These are phyloP conservation scores for Campylomormyrus numenius DNA, from an alignment of 2,113 vertebrate species.

Conservation along the genomic window DNA sequence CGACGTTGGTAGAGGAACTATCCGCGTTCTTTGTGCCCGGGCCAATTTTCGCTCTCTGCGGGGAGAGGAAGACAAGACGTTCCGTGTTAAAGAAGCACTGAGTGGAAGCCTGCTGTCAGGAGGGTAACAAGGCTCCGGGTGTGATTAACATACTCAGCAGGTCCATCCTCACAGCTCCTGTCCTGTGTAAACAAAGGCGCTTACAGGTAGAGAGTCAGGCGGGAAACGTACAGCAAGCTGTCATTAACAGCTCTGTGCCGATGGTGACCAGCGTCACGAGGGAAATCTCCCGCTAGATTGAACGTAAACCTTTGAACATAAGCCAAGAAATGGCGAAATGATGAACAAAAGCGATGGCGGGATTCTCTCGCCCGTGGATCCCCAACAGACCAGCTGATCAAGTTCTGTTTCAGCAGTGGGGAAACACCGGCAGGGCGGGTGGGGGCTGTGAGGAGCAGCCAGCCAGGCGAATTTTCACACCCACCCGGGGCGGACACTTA, in stretches of 20 bases:
- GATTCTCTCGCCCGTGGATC: neutral
- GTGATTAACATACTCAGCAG: conserved; percentile 5
- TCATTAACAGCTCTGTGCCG: neutral
- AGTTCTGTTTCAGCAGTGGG: neutral
- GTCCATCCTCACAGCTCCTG: neutral
- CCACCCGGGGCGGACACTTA: neutral
- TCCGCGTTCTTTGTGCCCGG: conserved; percentile 72
- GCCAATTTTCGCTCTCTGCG: conserved; percentile 83
- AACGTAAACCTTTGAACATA: neutral
- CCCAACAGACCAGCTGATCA: neutral
- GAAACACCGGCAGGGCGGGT: too few species aligned
- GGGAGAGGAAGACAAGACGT: conserved; percentile 1
- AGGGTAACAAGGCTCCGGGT: neutral
- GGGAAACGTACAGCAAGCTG: neutral
- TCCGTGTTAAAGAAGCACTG: neutral
- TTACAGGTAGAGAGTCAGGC: neutral
- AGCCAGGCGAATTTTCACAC: neutral
- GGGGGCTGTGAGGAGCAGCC: neutral
- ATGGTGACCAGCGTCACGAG: neutral
- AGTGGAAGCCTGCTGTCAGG: neutral
- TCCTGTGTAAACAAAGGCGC: neutral
- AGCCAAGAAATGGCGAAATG: neutral
- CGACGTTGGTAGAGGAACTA: conserved; percentile 68
- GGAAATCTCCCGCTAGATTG: neutral
- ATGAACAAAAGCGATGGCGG: neutral